Percentiles rank a stretch among this genome's conserved stretches.
These are phyloP conservation scores for Brachyhypopomus gauderio DNA, from an alignment of 2,113 vertebrate genomes.

Conservation along the genomic window DNA sequence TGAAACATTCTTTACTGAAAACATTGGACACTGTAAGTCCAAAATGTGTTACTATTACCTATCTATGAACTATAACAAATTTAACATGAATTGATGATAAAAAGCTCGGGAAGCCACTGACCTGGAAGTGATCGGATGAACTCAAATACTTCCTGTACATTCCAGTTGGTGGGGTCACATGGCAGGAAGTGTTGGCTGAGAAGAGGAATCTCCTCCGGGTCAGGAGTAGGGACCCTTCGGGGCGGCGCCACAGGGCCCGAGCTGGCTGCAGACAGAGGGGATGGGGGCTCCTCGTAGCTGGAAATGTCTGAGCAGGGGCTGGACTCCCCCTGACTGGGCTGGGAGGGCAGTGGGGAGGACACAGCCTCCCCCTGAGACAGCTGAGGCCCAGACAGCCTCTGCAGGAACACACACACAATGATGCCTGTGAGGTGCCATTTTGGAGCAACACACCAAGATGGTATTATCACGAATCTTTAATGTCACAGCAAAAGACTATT, in stretches of 20 bases:
- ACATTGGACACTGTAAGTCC: not conserved
- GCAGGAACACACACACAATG: slow-evolving; percentile 38
- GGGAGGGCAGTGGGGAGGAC: slow-evolving; percentile 71
- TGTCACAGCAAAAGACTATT: too few species aligned
- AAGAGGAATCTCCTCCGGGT: slow-evolving; percentile 81
- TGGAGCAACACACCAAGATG: not conserved
- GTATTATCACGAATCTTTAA: not conserved
- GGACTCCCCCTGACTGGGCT: slow-evolving; percentile 89
- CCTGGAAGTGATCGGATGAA: slow-evolving; percentile 94
- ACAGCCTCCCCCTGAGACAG: slow-evolving; percentile 72
- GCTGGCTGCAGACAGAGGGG: slow-evolving; percentile 89
- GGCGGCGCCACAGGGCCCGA: slow-evolving; percentile 83
- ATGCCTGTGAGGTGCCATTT: not conserved
- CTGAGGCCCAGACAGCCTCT: slow-evolving; percentile 69
- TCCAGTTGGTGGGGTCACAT: slow-evolving; percentile 93
- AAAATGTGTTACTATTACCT: too few species aligned
- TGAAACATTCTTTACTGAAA: not conserved
- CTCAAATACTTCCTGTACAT: slow-evolving; percentile 93
- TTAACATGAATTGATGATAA: not conserved
- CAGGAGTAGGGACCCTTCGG: slow-evolving; percentile 73
- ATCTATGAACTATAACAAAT: not conserved
- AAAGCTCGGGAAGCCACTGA: slow-evolving; percentile 59
- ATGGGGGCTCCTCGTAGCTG: slow-evolving; percentile 92
- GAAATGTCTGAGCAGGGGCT: slow-evolving; percentile 95
- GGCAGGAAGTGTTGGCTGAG: slow-evolving; percentile 85